Evolutionary conservation across 2,797 vertebrate species (phyloP), one percentile per base, ranked within the genome.

Genomic region (Glossophaga mutica): DNA sequence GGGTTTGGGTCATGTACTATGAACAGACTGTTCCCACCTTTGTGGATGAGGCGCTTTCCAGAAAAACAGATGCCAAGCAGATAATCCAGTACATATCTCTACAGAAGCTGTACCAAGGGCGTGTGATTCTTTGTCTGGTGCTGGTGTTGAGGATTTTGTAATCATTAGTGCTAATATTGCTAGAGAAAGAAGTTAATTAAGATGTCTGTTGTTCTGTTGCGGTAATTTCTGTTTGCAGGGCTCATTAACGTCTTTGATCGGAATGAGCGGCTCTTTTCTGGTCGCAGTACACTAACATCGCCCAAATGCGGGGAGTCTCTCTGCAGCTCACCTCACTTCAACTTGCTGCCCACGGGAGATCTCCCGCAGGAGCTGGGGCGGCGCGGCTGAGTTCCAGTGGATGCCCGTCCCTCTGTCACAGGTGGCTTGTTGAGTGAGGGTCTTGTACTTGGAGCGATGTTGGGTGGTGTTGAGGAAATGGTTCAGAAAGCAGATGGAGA

Each of bases 161-260:
- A 87, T 87, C 78, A 32, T 94, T 87, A 90, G 65, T 62, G 71
- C 39, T 92, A 29, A 57, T 71, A 34, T 50, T 87, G 44, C 74
- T 46, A 39, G 74, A 92, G 93, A 68, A 87, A 93, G 91, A 48
- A 59, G 79, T 79, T 37, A 57, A 91, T 94, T 15, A 70, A 87
- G 65, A 37, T n/a, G 68, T 52, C 62, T 84, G 0, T 90, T 26
- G 11, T 90, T 81, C 42, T 79, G 0, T 16, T 70, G 92, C 12
- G 24, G 46, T 79, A 21, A 62, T 94, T 87, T 91, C 92, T 76
- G 2, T 84, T 71, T 88, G 78, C 44, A 92, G 78, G 55, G 34
- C 68, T 89, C 91, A 34, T 92, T 92, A 84, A 18, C 14, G 12
- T 91, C 79, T 70, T 71, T 37, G 62, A 46, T 94, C 32, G 65